A percentile compares a stretch with the other conserved stretches of the same genome.
These are phyloP conservation scores for Microcebus ravelobensis DNA, from an alignment of 2,113 vertebrate species.

Conservation along the genomic window DNA sequence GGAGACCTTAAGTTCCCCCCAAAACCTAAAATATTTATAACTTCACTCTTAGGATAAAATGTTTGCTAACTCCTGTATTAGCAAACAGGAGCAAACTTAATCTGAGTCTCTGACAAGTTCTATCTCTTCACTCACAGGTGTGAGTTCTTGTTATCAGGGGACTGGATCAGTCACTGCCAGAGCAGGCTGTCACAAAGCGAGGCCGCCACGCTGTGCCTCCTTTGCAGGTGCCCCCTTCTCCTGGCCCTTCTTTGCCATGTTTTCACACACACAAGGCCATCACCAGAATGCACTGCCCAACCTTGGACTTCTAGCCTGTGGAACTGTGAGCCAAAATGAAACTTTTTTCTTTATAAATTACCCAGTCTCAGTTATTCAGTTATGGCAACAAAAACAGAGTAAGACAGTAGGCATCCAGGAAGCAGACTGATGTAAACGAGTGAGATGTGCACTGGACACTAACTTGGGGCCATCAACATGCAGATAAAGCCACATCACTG, in stretches of 20 bases:
- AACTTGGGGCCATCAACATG: not conserved
- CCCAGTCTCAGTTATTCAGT: not conserved
- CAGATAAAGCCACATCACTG: not conserved
- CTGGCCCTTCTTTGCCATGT: not conserved
- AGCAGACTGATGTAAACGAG: not conserved
- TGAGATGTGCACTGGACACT: not conserved
- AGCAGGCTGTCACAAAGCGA: not conserved
- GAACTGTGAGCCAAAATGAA: not conserved
- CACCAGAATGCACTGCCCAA: not conserved
- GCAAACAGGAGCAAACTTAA: not conserved
- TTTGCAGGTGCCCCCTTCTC: not conserved
- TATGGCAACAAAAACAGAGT: not conserved
- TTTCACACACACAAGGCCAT: not conserved
- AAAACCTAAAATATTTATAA: not conserved
- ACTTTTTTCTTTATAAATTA: not conserved
- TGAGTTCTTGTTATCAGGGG: not conserved
- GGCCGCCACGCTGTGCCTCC: too few relatives aligned
- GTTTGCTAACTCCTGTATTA: not conserved
- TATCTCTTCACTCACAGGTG: not conserved
- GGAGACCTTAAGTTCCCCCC: not conserved
- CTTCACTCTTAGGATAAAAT: not conserved
- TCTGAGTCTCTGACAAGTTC: not conserved
- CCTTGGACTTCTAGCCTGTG: not conserved
- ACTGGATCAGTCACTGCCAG: not conserved
- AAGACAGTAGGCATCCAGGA: not conserved